Base-by-base conservation (phyloP, 2,888 invertebrate genomes). In the Epinotia bilunana region DNA sequence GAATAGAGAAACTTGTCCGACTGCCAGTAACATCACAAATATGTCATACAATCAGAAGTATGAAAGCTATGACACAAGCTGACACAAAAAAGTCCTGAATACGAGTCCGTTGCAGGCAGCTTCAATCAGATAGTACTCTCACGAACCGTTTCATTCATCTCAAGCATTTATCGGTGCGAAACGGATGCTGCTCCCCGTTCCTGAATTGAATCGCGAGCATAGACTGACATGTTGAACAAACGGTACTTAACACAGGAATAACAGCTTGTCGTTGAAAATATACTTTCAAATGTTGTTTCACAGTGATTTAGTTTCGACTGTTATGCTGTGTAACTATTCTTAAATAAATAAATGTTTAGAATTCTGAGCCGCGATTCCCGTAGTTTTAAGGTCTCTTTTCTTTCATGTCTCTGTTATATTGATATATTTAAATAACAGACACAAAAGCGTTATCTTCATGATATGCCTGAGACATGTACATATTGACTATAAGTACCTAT, bases 61-160 rank as follows among this genome's bases (percentile, higher is more conserved):
- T 13, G n/a, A 7, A 5, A n/a, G 13, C 53, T 7, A 53, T 53
- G n/a, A n/a, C 53, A 53, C 53, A 53, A 53, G n/a, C n/a, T 2
- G n/a, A n/a, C n/a, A 53, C 53, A 53, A n/a, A n/a, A 53, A n/a
- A 53, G n/a, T 53, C 53, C 53, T 4, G 53, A 53, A 53, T 76
- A 82, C 69, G 70, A 82, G 79, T 57, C 57, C 20, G 28, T 20
- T 20, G 39, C 55, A 67, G 39, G 77, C 77, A 77, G 79, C 79
- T 82, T 80, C 84, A 84, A 90, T 90, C 88, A 84, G 88, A 89
- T 88, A 90, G 86, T 87, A 85, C 83, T 89, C 90, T 89, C 91
- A 91, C 90, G 89, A 86, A 81, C 76, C 80, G 82, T 82, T 85
- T 85, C 90, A 91, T 92, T 91, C 90, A 91, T 90, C 88, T 85